Conservation (phyloP, 2,888 invertebrate genomes). For the Sminthurides aquaticus region DNA sequence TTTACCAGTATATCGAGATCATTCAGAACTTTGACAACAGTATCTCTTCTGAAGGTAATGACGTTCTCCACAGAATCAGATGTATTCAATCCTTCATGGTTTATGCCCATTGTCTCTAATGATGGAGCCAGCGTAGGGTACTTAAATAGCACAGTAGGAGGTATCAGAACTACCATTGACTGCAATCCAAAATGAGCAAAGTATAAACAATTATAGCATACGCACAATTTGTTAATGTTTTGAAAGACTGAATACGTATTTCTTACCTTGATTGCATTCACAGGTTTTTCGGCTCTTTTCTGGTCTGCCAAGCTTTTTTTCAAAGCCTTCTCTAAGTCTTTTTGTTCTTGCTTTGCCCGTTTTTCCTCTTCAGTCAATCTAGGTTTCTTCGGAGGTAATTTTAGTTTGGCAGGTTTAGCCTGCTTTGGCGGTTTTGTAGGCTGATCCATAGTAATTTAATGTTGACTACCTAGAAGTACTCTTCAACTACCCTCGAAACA, state of each 20-base stretch:
- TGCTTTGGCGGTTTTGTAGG: not conserved
- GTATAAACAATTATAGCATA: not conserved
- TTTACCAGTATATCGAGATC: constrained; percentile 13
- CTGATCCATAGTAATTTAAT: too few relatives aligned
- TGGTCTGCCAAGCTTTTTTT: constrained; percentile 19
- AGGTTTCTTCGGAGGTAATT: not conserved
- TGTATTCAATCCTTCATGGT: not conserved
- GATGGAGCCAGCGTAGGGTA: constrained; percentile 6
- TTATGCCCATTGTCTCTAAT: not conserved
- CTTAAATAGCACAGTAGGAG: constrained; percentile 7
- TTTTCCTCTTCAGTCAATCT: constrained; percentile 12
- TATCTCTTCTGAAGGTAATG: constrained; percentile 14
- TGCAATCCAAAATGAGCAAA: constrained; percentile 2
- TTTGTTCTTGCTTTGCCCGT: not conserved
- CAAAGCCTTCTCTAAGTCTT: constrained; percentile 17
- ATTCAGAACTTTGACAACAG: constrained; percentile 6
- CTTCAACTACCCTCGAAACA: too few relatives aligned
- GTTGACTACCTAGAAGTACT: too few relatives aligned
- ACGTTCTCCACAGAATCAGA: constrained; percentile 13
- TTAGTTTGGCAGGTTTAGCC: not conserved
- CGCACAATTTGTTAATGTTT: not conserved
- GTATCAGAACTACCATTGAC: constrained; percentile 9
- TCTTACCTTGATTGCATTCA: constrained; percentile 22
- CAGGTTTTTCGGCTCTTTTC: constrained; percentile 18
- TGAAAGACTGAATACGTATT: not conserved